Conservation (phyloP, 2,888 invertebrate genomes). For the Gasteruption jaculator region DNA sequence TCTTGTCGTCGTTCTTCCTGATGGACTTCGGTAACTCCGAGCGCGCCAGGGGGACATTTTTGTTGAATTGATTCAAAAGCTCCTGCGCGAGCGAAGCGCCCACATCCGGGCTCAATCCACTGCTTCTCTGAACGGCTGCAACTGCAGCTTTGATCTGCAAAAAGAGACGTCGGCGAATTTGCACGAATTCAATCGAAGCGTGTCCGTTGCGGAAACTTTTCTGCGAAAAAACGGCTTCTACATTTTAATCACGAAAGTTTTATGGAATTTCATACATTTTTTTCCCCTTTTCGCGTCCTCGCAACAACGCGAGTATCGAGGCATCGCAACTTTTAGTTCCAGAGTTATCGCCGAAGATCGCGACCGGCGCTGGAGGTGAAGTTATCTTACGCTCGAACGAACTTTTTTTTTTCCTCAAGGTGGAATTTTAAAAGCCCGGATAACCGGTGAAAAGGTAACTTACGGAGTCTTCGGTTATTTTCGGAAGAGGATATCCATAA, state of each 20-base stretch:
- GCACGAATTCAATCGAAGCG: neutral
- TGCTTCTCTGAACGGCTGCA: constrained; percentile 33
- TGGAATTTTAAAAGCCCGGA: no score
- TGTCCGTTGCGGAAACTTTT: constrained; percentile 4
- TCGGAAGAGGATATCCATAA: no score
- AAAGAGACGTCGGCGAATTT: neutral
- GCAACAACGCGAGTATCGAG: no score
- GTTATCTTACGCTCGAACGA: no score
- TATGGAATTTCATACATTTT: no score
- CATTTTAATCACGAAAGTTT: neutral
- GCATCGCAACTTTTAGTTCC: no score
- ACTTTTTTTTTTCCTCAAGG: no score
- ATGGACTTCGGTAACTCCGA: constrained; percentile 12
- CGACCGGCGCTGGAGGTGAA: no score
- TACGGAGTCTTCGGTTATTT: constrained; percentile 38
- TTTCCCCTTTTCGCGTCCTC: no score
- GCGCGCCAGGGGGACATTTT: constrained; percentile 17
- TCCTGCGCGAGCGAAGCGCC: constrained; percentile 34
- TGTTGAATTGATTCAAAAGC: constrained; percentile 32
- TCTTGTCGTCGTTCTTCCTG: no score
- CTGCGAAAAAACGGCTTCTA: constrained; percentile 6
- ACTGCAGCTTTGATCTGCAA: constrained; percentile 38
- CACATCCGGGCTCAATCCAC: constrained; percentile 42
- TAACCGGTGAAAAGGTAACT: no score
- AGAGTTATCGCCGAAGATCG: no score